Evolutionary conservation across 1,140 invertebrate species (phyloP).

Genomic region (Aphaenogaster floridana): DNA sequence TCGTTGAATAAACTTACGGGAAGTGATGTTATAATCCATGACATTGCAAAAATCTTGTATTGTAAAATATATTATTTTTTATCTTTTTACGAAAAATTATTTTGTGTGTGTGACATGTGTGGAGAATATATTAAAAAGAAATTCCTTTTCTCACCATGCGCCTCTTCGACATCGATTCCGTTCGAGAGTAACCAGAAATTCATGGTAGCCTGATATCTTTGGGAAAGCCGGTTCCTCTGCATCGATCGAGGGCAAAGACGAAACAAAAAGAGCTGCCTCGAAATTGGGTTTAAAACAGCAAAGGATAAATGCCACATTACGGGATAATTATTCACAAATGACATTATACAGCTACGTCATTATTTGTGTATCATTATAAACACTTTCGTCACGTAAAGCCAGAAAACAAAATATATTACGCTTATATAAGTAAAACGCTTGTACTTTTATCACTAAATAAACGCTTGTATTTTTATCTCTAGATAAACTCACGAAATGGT

Average conservation of each 20-base stretch:
- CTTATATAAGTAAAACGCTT: background rate
- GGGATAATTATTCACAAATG: background rate
- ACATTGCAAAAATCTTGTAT: background rate
- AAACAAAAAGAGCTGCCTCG: conserved; percentile 47
- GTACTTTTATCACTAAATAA: background rate
- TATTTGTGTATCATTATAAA: background rate
- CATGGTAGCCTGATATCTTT: conserved; percentile 76
- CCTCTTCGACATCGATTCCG: background rate
- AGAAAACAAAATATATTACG: background rate
- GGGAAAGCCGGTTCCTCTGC: conserved; percentile 77
- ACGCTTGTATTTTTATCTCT: background rate
- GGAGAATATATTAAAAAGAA: background rate
- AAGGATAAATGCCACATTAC: background rate
- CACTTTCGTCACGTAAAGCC: background rate
- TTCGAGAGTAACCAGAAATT: conserved; percentile 16
- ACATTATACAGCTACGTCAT: background rate
- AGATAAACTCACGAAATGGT: background rate
- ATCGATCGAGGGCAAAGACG: conserved; percentile 73
- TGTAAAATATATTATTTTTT: conserved; percentile 1
- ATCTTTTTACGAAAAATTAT: background rate
- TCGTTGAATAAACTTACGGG: background rate
- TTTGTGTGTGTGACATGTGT: no score
- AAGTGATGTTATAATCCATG: background rate
- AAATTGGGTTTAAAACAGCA: background rate
- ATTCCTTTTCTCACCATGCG: conserved; percentile 10